Base-by-base conservation (phyloP, 2,797 vertebrate genomes). In the Furcifer pardalis region DNA sequence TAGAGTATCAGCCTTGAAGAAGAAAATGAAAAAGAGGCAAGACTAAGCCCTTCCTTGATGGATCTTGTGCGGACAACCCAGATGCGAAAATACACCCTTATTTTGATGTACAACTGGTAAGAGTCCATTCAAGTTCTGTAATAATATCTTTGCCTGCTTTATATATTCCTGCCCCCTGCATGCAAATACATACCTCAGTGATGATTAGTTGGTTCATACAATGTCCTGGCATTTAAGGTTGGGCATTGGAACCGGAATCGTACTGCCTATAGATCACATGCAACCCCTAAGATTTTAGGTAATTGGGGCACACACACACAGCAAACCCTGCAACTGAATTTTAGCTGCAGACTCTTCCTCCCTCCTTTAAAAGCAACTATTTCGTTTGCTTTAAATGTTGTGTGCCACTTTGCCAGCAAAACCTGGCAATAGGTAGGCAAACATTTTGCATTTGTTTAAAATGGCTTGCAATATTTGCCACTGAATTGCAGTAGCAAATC, bases 81-180 rank as follows among this genome's bases (percentile, higher is more conserved):
- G 44, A 97, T 98, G 88, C 97, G 98, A 76, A 99, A 97, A 87
- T 96, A 97, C 89, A 98, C 98, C 0, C 89, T 98, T 10, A 97
- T 98, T 94, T 94, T 99, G 92, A 98, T 98, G 97, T 98, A 97
- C 87, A 98, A 96, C 94, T 98, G 98, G 98, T 98, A 95, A 96
- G 96, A 85, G 27, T n/a, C 59, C 7, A 5, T 69, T 66, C 32
- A 66, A 3, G 32, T 15, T 15, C n/a, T 32, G n/a, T 5, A 75
- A 35, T 35, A 10, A 27, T 52, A 23, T 56, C 23, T 66, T 78
- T 52, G 8, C 32, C 71, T 69, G 32, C 15, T 6, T 83, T 49
- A 35, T 62, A 15, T 35, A 27, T 23, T 9, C n/a, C 2, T 62
- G 25, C 56, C 46, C 15, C 46, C 9, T 19, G 8, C 32, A 69